Conservation (phyloP, 2,113 vertebrate genomes). For the Formicarius rufipectus region DNA sequence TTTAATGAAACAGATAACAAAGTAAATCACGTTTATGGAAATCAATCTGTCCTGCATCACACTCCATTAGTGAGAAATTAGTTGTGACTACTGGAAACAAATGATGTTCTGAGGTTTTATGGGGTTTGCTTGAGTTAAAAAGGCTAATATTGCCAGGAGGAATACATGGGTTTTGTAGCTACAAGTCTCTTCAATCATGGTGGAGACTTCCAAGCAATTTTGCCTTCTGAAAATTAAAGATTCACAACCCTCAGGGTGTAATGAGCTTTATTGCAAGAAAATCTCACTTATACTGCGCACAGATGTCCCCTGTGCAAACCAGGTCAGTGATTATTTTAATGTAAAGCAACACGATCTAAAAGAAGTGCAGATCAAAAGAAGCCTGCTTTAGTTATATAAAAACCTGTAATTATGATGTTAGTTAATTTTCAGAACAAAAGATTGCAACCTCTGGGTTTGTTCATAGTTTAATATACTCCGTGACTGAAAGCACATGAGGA, state of each 20-base stretch:
- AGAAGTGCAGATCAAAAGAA: conserved; percentile 13
- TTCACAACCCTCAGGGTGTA: not conserved
- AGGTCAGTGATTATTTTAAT: not conserved
- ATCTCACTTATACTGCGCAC: not conserved
- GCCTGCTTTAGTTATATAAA: not conserved
- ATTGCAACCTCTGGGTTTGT: not conserved
- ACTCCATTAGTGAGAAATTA: conserved; percentile 3
- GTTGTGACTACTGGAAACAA: not conserved
- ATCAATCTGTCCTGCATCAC: not conserved
- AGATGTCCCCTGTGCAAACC: not conserved
- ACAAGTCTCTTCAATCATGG: not conserved
- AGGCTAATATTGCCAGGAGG: not conserved
- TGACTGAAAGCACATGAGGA: not conserved
- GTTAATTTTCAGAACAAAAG: conserved; percentile 24
- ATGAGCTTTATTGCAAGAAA: not conserved
- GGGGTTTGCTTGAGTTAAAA: not conserved
- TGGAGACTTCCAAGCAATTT: not conserved
- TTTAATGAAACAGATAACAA: conserved; percentile 10
- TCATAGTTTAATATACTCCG: not conserved
- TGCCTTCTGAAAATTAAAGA: conserved; percentile 20
- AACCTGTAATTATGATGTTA: not conserved
- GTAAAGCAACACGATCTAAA: not conserved
- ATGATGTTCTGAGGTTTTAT: not conserved
- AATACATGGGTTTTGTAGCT: not conserved
- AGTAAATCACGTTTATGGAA: conserved; percentile 24